Evolutionary conservation across 2,797 vertebrate genomes (phyloP), one percentile per base, ranked within the genome.

Genomic region (Galago senegalensis): DNA sequence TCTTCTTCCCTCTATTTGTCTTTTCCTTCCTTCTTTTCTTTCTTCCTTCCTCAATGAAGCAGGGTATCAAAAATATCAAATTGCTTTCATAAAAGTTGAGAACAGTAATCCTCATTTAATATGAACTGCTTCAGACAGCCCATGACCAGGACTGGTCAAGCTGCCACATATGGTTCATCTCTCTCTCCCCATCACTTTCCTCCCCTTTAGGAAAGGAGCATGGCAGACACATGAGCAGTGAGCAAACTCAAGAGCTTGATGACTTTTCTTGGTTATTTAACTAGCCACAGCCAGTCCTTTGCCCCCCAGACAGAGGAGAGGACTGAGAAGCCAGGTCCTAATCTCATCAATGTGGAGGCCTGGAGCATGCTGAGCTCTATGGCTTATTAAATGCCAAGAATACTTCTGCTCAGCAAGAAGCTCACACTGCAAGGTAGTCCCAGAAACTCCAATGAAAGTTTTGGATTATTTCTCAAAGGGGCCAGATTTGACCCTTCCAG

Each of bases 401-500:
- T 43, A 13, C 46, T 87, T 61, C 31, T 79, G 61, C 21, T 72
- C 76, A 58, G 16, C 13, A 37, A 60, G 16, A 63, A 46, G 31
- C 46, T 76, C 80, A 58, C 0, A 27, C 29, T 40, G 46, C 8
- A 11, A 1, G 21, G 9, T 49, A 27, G 7, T 79, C 93, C 31
- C 61, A 53, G 56, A 49, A 75, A 89, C 20, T 23, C 23, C 43
- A 37, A 12, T 37, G 56, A 90, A 34, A 40, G 60, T 61, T 80
- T 91, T 69, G 40, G 56, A 23, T 60, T 81, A 31, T 31, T 94
- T 91, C 40, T 70, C 65, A 89, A 77, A 82, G 81, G 43, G 34
- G 69, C 34, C 31, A 67, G 37, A 67, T 58, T 40, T 77, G 53
- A 95, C 37, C 16, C 37, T 82, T 92, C 37, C 13, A 79, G 43